Evolutionary conservation across 2,797 vertebrate genomes (phyloP).

Genomic region (Rhinoraja longicauda): DNA sequence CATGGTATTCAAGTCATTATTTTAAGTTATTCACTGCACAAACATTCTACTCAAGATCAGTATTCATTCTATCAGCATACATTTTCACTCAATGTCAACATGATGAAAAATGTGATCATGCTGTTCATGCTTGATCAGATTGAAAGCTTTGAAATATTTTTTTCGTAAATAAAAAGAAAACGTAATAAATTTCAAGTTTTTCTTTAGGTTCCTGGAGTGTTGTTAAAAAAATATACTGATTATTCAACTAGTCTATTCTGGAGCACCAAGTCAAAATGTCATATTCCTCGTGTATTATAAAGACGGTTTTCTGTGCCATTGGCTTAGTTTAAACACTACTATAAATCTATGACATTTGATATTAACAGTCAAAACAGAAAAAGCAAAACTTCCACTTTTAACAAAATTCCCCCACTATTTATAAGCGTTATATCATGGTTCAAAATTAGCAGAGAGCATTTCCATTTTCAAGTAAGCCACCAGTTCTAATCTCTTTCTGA

Average conservation of each 20-base stretch:
- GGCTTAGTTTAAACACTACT: neutral
- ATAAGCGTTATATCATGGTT: neutral
- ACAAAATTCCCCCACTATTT: neutral
- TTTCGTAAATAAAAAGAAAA: slow-evolving; percentile 1
- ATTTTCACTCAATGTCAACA: neutral
- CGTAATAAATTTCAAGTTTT: neutral
- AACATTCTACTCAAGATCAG: neutral
- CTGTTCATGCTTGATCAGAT: neutral
- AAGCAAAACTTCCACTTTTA: neutral
- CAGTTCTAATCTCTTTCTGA: neutral
- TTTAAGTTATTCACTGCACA: neutral
- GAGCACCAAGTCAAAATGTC: neutral
- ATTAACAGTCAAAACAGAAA: neutral
- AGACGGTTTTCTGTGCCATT: neutral
- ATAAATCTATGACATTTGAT: neutral
- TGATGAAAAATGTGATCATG: neutral
- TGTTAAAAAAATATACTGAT: neutral
- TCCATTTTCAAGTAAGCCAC: neutral
- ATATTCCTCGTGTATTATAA: neutral
- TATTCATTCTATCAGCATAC: neutral
- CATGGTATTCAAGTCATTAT: neutral
- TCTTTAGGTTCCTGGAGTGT: neutral
- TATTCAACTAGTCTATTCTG: neutral
- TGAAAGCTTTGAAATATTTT: neutral
- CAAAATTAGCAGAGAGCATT: neutral